Conservation (phyloP, 1,140 invertebrate genomes). For the Elysia chlorotica region DNA sequence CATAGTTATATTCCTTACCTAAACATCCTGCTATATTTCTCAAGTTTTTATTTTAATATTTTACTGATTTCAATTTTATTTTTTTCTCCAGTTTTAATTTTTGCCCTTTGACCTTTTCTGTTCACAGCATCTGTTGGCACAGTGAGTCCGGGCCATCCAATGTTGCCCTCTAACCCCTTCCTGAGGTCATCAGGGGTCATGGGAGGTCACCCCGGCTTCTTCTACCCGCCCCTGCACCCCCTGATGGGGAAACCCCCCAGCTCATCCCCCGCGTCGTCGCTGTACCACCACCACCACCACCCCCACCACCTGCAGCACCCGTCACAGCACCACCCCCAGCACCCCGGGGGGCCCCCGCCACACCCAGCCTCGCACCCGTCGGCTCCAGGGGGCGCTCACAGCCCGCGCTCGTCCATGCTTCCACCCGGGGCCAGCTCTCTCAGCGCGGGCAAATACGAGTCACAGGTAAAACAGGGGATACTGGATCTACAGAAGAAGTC, state of each 20-base stretch:
- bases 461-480: too few species aligned
- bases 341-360: constrained; percentile 33
- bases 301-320: too few species aligned
- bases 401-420: too few species aligned
- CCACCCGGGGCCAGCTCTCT: too few species aligned
- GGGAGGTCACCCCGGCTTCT: constrained; percentile 57
- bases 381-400: too few species aligned
- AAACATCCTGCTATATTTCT: background rate
- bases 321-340: constrained; percentile 33
- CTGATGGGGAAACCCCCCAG: too few species aligned
- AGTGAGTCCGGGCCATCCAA: constrained; percentile 73
- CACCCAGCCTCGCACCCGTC: constrained; percentile 9
- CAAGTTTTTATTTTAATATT: background rate
- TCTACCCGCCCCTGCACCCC: constrained; percentile 54
- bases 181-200: constrained; percentile 51
- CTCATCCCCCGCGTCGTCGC: background rate
- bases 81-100: background rate
- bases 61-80: background rate
- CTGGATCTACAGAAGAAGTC: too few species aligned
- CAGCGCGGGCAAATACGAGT: constrained; percentile 38
- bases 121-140: constrained; percentile 10
- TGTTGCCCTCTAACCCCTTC: constrained; percentile 75
- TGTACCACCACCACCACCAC: constrained; percentile 1
- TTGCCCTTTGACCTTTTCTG: background rate
- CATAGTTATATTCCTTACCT: background rate